Evolutionary conservation across 1,140 invertebrate genomes (phyloP).

Genomic region (Adelges cooleyi): DNA sequence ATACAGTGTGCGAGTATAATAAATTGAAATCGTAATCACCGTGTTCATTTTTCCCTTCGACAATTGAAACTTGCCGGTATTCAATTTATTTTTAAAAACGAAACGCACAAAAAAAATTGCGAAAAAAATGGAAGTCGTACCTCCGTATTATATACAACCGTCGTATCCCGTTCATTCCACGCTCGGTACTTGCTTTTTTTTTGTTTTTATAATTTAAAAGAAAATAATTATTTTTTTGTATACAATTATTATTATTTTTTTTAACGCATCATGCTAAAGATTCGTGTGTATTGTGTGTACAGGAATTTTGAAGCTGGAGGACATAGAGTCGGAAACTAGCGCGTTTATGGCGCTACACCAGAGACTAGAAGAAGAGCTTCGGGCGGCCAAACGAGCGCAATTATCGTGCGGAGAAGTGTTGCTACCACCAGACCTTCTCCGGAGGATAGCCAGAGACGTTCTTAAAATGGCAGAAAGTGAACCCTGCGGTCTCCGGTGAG

Average conservation of each 20-base stretch:
- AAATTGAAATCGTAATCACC: too few relatives aligned
- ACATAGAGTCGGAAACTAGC: slow-evolving; percentile 31
- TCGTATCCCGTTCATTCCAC: slow-evolving; percentile 22
- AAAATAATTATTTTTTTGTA: neutral
- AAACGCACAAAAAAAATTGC: neutral
- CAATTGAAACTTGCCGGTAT: too few relatives aligned
- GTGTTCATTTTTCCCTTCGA: too few relatives aligned
- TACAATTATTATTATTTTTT: neutral
- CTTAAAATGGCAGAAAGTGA: slow-evolving; percentile 68
- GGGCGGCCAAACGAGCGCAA: slow-evolving; percentile 63
- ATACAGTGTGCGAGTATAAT: too few relatives aligned
- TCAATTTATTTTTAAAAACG: neutral
- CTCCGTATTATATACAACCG: slow-evolving; percentile 17
- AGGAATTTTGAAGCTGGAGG: slow-evolving; percentile 30
- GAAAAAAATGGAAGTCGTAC: slow-evolving; percentile 25
- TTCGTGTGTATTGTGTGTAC: neutral
- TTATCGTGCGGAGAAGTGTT: slow-evolving; percentile 67
- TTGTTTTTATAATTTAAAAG: neutral
- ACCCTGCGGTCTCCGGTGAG: slow-evolving; percentile 60
- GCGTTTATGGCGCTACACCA: slow-evolving; percentile 46
- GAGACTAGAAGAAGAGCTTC: slow-evolving; percentile 58
- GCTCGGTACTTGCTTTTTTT: slow-evolving; percentile 15
- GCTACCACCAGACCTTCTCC: slow-evolving; percentile 62
- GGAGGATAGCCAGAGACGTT: slow-evolving; percentile 60
- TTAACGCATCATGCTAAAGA: neutral